Base-by-base conservation (phyloP, 2,113 vertebrate species). In the Telmatochromis sp. region DNA sequence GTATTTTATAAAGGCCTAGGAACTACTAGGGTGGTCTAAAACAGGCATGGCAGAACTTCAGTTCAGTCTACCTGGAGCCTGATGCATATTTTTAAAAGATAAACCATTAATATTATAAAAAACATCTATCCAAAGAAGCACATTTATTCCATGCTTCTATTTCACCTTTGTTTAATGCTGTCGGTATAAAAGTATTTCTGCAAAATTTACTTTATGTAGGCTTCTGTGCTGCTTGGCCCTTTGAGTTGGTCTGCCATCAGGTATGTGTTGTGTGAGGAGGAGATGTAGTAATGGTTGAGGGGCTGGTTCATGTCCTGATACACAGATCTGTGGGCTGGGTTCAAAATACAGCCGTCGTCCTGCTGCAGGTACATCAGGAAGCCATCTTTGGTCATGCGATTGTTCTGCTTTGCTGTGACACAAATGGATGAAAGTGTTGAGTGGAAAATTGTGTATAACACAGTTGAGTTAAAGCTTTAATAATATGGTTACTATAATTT, bases 231-330 rank as follows among this genome's bases (percentile, higher is more conserved):
- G 97, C 99, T 99, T 33, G 98, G 98, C 4, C 98, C 98, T 31
- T 94, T 97, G 83, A 99, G 94, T 90, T 99, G 99, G 95, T 99
- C 98, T 37, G 98, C 97, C 96, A 98, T 97, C 83, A 99, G 96
- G 93, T 99, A 99, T 5, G 98, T 99, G 90, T 99, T 99, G 94
- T 99, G 98, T 0, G 99, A 99, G 51, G 99, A 99, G 2, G 98
- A 99, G 91, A 99, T 97, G 63, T 97, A 97, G 94, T 99, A 99
- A 93, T 99, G 96, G 91, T 96, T 98, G 92, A 99, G 97, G 0
- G 99, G 98, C 40, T 98, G 98, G 15, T 35, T 96, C 99, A 99
- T 99, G 94, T 99, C 98, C 96, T 99, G 98, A 94, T 98, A 98
- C 21, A 99, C 92, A 1, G 83, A 73, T 9, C 93, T 93, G 91